Conservation (phyloP, 2,797 vertebrate species). For the Allobates femoralis region DNA sequence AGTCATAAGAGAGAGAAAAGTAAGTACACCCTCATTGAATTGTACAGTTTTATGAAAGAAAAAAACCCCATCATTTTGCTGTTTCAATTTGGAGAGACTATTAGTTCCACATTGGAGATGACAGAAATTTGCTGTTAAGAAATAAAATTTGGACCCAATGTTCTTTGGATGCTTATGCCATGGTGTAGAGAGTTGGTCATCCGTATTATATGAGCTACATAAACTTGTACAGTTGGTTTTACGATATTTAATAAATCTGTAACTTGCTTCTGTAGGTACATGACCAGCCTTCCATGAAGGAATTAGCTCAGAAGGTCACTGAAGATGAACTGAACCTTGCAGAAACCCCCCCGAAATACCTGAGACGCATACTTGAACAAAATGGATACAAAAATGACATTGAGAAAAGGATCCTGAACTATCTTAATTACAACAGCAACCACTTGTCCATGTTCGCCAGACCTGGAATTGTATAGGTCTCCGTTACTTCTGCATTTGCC, state of each 20-base stretch:
- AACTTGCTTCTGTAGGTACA: conserved; percentile 66
- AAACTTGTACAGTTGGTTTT: neutral
- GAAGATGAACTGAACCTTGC: conserved; percentile 67
- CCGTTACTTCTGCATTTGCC: neutral
- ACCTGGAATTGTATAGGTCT: conserved; percentile 73
- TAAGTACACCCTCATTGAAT: too few relatives aligned
- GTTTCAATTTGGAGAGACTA: too few relatives aligned
- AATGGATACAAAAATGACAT: conserved; percentile 69
- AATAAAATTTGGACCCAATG: neutral
- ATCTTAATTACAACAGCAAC: conserved; percentile 82
- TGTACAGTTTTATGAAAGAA: too few relatives aligned
- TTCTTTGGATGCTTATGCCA: neutral
- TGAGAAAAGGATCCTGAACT: conserved; percentile 77
- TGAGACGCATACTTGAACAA: conserved; percentile 65
- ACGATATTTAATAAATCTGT: neutral
- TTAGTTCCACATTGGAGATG: too few relatives aligned
- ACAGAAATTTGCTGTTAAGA: neutral
- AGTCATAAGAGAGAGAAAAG: too few relatives aligned
- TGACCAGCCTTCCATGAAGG: conserved; percentile 67
- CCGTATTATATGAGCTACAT: neutral
- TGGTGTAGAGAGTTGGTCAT: neutral
- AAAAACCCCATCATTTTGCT: too few relatives aligned
- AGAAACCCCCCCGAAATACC: conserved; percentile 67
- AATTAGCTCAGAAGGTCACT: conserved; percentile 68
- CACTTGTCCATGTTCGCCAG: conserved; percentile 87